Conservation (phyloP, 2,888 invertebrate genomes). For the Cyaniris semiargus region DNA sequence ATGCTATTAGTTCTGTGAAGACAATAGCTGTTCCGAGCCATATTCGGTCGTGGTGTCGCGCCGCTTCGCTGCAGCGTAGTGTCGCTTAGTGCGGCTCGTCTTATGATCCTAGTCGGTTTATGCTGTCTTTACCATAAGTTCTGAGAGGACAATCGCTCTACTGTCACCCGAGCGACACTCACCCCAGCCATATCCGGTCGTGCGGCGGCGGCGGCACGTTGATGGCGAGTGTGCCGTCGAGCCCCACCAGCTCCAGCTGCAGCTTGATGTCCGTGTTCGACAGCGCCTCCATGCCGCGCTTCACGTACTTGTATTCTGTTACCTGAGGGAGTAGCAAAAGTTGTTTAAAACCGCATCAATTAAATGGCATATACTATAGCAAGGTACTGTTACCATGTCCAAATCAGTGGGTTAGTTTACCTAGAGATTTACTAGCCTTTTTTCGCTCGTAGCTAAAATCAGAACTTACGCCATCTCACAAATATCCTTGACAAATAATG, state of each 20-base stretch:
- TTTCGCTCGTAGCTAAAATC: too few relatives aligned
- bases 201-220: slow-evolving; percentile 95
- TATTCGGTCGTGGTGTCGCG: slow-evolving; percentile 93
- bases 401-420: too few relatives aligned
- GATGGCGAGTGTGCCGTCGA: slow-evolving; percentile 88
- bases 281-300: slow-evolving; percentile 93
- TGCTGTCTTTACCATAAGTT: too few relatives aligned
- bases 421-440: too few relatives aligned
- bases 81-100: too few relatives aligned
- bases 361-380: too few relatives aligned
- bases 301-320: slow-evolving; percentile 91
- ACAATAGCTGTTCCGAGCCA: slow-evolving; percentile 85
- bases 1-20: too few relatives aligned
- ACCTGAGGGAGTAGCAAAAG: slow-evolving; percentile 73
- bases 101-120: too few relatives aligned
- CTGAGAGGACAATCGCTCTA: too few relatives aligned
- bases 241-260: slow-evolving; percentile 89
- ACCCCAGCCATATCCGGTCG: slow-evolving; percentile 95
- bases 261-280: slow-evolving; percentile 93
- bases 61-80: slow-evolving; percentile 60
- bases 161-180: slow-evolving; percentile 28
- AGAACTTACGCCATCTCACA: too few relatives aligned
- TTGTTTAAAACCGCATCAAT: not conserved
- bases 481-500: too few relatives aligned
- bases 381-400: too few relatives aligned